Evolutionary conservation across 2,113 vertebrate genomes (phyloP), one percentile per base, ranked within the genome.

Genomic region (Perccottus glenii): DNA sequence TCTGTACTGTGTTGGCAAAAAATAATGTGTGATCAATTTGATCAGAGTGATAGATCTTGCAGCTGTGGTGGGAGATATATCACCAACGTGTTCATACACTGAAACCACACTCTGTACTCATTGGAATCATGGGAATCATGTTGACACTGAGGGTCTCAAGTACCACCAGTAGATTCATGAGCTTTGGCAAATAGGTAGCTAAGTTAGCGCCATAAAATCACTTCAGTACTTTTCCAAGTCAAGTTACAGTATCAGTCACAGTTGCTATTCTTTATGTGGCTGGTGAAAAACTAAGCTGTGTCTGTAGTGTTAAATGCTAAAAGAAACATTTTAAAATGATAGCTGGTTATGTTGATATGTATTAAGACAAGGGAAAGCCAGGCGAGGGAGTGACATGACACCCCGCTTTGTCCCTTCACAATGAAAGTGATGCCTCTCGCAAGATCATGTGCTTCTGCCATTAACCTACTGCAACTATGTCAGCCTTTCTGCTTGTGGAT

Each of bases 221-320:
- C 51, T 49, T 44, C 62, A 77, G 75, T 83, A 79, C 14, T 81
- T 86, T 86, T 83, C 82, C 84, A 80, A 49, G 35, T 58, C n/a
- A 61, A 35, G 57, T 32, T n/a, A 36, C 52, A 38, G 33, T n/a
- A 36, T 55, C 36, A 55, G n/a, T n/a, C 51, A 33, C n/a, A 1
- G 32, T 11, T 6, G 3, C 36, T 32, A n/a, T 14, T 8, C n/a
- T 55, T 36, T 32, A 9, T 32, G 35, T 36, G 36, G n/a, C 11
- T 38, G 12, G 36, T 55, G 4, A 11, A 55, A 38, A 4, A 38
- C 36, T 38, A 38, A 38, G 38, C 38, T 40, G 4, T 8, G 8
- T 27, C 19, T 27, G 19, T 27, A 27, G 38, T 40, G 38, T 40
- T 40, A 40, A 40, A 40, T 40, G 38, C 38, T 40, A 40, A 27